phyloP scores from a whole-genome alignment of 2,113 vertebrate genomes.

The Cervus canadensis region DNA sequence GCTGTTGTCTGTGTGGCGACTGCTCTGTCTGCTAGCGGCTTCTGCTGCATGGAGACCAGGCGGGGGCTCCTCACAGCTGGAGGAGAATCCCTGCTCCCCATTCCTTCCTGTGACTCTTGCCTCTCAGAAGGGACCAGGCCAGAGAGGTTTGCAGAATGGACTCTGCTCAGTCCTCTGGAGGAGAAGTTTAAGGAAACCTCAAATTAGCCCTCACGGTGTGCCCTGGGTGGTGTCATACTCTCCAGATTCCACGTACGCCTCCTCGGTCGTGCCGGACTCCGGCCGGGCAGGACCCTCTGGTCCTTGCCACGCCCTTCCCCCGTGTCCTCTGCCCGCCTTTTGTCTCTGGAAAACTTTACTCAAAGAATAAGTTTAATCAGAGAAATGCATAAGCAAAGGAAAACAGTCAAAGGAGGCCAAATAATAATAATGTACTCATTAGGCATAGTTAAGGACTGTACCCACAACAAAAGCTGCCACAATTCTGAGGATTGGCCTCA shows the following conservation, averaged over 20 bases:
- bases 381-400: not conserved
- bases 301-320: not conserved
- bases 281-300: rapidly evolving
- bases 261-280: not conserved
- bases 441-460: not conserved
- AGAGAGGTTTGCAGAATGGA: not conserved
- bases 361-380: not conserved
- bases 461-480: not conserved
- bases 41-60: not conserved
- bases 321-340: rapidly evolving
- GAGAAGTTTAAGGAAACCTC: not conserved
- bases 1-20: not conserved
- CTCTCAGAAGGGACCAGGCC: not conserved
- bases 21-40: not conserved
- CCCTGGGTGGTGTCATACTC: not conserved
- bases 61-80: not conserved
- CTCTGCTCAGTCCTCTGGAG: not conserved
- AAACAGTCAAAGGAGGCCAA: not conserved
- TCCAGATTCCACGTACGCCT: rapidly evolving
- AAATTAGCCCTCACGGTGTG: not conserved
- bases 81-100: not conserved
- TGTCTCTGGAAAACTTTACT: not conserved
- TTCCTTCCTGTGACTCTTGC: not conserved
- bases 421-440: not conserved
- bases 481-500: not conserved